Base-by-base conservation (phyloP, 2,113 vertebrate genomes). In the Trachemys scripta region DNA sequence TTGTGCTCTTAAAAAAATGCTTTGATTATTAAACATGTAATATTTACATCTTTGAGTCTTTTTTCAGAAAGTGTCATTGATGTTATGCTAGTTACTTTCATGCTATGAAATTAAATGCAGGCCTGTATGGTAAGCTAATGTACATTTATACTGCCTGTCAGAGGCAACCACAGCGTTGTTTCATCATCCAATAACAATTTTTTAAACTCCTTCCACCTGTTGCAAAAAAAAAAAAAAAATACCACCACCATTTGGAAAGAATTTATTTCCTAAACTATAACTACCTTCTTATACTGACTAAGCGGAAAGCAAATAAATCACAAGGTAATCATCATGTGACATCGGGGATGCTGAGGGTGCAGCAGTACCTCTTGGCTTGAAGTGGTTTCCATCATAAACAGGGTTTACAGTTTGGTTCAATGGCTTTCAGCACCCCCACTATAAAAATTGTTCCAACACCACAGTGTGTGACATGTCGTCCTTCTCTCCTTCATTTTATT, bases 121-220 rank as follows among this genome's bases (percentile, higher is more conserved):
- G 38, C 75, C 85, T 92, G 50, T 82, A 54, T 93, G 84, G 42
- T 38, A 72, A 38, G 19, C 19, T 22, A 38, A 38, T 38, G 47
- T 24, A 8, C 5, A 20, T 90, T 86, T 62, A 81, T 62, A 69
- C 3, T 2, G 81, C 82, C 86, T 92, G 19, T 72, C 38, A 38
- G 93, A 95, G 53, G 59, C 31, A n/a, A 57, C 42, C 31, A 13
- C 82, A 49, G 53, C 35, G 14, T 16, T 22, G 76, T 93, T 95
- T 80, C 91, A 65, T 62, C 85, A 51, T 2, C 0, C 0, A 95
- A 35, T 56, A 12, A 94, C 51, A 92, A 0, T 45, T 56, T 90
- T 91, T 85, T 89, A n/a, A 90, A 89, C n/a, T 84, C 80, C 85
- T 84, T 69, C 87, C 13, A 80, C 85, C 47, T 94, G 80, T 87